Evolutionary conservation across 2,888 invertebrate species (phyloP).

Genomic region (Polia nebulosa): DNA sequence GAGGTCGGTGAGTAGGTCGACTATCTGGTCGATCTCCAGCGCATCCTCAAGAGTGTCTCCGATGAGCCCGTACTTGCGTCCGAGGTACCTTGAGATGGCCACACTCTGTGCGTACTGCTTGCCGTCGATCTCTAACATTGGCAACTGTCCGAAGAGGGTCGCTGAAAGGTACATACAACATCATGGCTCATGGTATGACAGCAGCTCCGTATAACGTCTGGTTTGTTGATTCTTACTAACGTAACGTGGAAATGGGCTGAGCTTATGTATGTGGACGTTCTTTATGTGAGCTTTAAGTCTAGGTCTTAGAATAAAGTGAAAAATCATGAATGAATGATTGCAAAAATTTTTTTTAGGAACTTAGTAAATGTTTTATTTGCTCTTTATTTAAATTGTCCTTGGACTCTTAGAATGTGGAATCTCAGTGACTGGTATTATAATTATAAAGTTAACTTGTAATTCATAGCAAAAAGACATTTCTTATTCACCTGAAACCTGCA

Average conservation of each 20-base stretch:
- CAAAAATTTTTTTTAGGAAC: not conserved
- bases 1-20: not conserved
- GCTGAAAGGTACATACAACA: not conserved
- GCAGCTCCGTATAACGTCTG: too few species aligned
- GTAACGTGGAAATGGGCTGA: not conserved
- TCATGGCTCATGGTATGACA: too few species aligned
- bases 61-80: not conserved
- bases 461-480: not conserved
- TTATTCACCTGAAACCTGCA: not conserved
- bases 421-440: not conserved
- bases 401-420: not conserved
- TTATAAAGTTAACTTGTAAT: too few species aligned
- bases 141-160: not conserved
- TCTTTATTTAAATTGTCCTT: too few species aligned
- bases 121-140: conserved; percentile 2
- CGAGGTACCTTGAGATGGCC: not conserved
- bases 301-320: too few species aligned
- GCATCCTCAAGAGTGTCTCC: conserved; percentile 88
- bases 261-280: too few species aligned
- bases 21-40: conserved; percentile 89
- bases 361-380: too few species aligned
- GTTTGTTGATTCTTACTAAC: not conserved
- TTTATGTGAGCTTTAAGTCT: not conserved
- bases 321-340: not conserved
- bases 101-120: conserved; percentile 1